phyloP scores from a whole-genome alignment of 1,140 invertebrate genomes.

The Pogonus chalceus region DNA sequence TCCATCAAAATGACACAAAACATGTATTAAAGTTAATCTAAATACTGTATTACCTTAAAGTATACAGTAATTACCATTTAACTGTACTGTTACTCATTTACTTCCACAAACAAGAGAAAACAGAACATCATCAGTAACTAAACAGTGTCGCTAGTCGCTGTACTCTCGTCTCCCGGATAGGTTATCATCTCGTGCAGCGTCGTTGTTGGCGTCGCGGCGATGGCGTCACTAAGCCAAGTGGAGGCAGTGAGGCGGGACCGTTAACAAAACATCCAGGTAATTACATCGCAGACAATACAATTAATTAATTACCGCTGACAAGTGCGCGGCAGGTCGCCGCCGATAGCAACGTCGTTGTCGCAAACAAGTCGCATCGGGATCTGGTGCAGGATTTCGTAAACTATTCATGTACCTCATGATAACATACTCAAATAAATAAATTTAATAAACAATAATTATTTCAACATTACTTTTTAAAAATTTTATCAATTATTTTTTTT shows the following conservation, averaged over 20 bases:
- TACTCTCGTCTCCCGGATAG: too few relatives aligned
- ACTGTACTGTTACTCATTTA: too few relatives aligned
- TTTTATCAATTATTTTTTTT: too few relatives aligned
- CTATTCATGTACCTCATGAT: neutral
- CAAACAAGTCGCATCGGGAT: neutral
- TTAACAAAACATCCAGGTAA: constrained; percentile 28
- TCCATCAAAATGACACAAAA: too few relatives aligned
- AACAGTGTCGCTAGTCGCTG: too few relatives aligned
- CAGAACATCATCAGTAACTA: too few relatives aligned
- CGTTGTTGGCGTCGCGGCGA: constrained; percentile 9
- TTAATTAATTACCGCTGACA: constrained; percentile 34
- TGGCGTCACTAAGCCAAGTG: constrained; percentile 18
- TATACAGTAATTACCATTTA: too few relatives aligned
- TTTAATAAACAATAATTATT: neutral
- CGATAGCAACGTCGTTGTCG: constrained; percentile 16
- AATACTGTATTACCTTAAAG: too few relatives aligned
- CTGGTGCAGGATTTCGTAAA: constrained; percentile 14
- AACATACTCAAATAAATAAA: neutral
- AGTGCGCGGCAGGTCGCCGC: constrained; percentile 28
- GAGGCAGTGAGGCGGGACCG: constrained; percentile 18
- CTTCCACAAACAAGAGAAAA: too few relatives aligned
- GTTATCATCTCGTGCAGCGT: neutral
- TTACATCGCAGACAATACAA: constrained; percentile 35
- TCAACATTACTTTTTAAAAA: too few relatives aligned
- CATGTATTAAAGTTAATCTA: too few relatives aligned